Evolutionary conservation across 2,113 vertebrate species (phyloP).

Genomic region (Ardeotis arabs): DNA sequence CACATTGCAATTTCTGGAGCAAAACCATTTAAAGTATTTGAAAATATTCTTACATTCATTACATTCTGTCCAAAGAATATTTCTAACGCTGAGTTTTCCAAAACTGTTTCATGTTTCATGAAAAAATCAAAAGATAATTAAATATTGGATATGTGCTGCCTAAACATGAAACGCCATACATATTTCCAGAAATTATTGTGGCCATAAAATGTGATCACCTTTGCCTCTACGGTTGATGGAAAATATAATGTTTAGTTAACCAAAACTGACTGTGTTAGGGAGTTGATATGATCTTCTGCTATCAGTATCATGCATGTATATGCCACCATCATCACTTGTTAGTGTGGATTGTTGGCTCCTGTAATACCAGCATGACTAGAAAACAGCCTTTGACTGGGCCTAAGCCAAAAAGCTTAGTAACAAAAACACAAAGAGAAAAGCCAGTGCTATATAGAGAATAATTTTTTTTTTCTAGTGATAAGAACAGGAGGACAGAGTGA

Average conservation of each 20-base stretch:
- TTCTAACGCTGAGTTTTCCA: not conserved
- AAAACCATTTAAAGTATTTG: not conserved
- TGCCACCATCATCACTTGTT: accelerated
- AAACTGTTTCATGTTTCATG: not conserved
- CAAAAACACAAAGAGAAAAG: slow-evolving; percentile 1
- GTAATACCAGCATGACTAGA: not conserved
- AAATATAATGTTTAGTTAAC: not conserved
- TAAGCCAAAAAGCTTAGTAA: slow-evolving; percentile 36
- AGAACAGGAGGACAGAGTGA: not conserved
- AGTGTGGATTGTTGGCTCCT: slow-evolving; percentile 17
- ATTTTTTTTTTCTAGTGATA: not conserved
- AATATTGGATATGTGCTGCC: not conserved
- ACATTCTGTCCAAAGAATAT: not conserved
- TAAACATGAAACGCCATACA: not conserved
- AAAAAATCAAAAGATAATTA: not conserved
- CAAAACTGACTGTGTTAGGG: not conserved
- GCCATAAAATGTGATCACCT: not conserved
- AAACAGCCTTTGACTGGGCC: not conserved
- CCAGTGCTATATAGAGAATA: not conserved
- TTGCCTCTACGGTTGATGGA: not conserved
- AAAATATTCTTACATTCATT: not conserved
- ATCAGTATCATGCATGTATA: not conserved
- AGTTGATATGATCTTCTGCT: not conserved
- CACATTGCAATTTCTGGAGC: not conserved
- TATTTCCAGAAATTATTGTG: not conserved